Evolutionary conservation across 2,797 vertebrate species (phyloP).

Genomic region (Enteromius treurensis): DNA sequence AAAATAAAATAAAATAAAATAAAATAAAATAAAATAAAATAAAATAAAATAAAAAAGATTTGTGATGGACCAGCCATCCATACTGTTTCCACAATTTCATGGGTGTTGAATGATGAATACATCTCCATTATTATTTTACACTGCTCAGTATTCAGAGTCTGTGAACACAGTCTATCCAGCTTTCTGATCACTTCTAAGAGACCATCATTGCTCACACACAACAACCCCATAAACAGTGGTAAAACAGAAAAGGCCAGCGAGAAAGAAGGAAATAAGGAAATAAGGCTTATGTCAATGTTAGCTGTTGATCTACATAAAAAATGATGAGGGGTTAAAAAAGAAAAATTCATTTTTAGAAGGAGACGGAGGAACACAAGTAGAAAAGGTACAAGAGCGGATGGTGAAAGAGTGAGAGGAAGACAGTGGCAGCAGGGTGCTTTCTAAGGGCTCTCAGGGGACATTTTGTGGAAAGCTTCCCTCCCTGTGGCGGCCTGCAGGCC

Average conservation of each 20-base stretch:
- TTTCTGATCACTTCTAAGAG: not conserved
- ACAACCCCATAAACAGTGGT: constrained; percentile 12
- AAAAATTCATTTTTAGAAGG: constrained; percentile 56
- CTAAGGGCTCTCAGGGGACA: constrained; percentile 43
- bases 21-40: no score
- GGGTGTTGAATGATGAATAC: no score
- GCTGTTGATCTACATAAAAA: constrained; percentile 29
- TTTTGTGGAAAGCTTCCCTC: constrained; percentile 70
- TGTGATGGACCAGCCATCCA: not conserved
- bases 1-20: no score
- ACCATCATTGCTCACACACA: constrained; percentile 2
- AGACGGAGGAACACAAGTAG: constrained; percentile 56
- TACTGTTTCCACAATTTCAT: not conserved
- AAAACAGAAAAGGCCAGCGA: not conserved
- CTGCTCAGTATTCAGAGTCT: not conserved
- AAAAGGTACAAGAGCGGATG: constrained; percentile 10
- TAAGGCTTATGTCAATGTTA: constrained; percentile 1
- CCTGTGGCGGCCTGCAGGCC: constrained; percentile 72
- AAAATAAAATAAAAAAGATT: not conserved
- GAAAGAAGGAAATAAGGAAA: not conserved
- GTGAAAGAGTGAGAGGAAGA: constrained; percentile 56
- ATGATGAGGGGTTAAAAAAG: not conserved
- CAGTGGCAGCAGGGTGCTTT: constrained; percentile 50
- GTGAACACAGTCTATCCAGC: not conserved
- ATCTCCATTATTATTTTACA: not conserved